A percentile compares a stretch with the other conserved stretches of the same genome.
Evolutionary conservation across 2,888 invertebrate species (phyloP).

Genomic region (Prionchulus punctatus): DNA sequence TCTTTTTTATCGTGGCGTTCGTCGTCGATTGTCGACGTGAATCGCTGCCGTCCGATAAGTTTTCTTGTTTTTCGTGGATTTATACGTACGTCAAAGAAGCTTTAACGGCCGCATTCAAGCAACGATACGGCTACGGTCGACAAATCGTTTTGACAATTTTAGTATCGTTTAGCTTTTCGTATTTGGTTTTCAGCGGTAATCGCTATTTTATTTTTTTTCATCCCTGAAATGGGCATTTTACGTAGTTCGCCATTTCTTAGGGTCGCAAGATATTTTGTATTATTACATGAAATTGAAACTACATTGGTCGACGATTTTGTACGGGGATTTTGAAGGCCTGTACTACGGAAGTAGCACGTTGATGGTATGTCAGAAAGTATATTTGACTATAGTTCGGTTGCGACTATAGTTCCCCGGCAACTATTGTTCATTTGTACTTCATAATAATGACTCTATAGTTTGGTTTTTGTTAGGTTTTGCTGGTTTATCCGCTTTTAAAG

Average conservation of each 20-base stretch:
- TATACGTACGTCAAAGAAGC: neutral
- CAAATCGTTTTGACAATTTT: neutral
- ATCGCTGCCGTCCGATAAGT: neutral
- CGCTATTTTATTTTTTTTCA: too few relatives aligned
- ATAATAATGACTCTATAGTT: too few relatives aligned
- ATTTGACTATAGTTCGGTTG: neutral
- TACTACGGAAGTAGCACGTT: constrained; percentile 3
- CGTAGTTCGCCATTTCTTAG: too few relatives aligned
- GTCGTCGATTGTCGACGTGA: neutral
- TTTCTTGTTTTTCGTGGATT: neutral
- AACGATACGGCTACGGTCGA: neutral
- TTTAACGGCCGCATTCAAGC: neutral
- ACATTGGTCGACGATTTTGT: neutral
- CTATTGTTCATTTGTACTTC: too few relatives aligned
- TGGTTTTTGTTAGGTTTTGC: constrained; percentile 4
- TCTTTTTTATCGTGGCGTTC: constrained; percentile 26
- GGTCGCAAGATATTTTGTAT: constrained; percentile 2
- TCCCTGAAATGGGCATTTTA: too few relatives aligned
- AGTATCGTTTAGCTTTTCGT: neutral
- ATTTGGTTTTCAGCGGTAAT: neutral
- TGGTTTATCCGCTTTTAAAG: constrained; percentile 2
- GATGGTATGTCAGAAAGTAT: too few relatives aligned
- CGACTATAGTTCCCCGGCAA: neutral
- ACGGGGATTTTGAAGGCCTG: constrained; percentile 1
- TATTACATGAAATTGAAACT: neutral